These are phyloP conservation scores for Cotesia chilonis DNA, from an alignment of 1,140 invertebrate species.

Conservation along the genomic window DNA sequence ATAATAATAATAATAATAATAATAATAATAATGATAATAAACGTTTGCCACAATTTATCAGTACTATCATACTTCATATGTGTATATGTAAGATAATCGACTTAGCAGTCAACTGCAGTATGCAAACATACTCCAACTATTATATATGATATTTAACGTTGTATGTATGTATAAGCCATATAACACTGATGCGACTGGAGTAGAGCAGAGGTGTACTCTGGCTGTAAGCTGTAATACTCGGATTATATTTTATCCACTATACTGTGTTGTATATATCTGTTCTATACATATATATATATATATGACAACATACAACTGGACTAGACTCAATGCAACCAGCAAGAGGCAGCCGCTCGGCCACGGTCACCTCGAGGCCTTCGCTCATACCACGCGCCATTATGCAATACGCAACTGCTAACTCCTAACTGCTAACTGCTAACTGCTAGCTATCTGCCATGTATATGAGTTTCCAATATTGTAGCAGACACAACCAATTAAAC, in stretches of 20 bases:
- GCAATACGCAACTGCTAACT: conserved; percentile 32
- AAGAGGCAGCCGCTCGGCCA: conserved; percentile 51
- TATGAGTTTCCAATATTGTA: conserved; percentile 21
- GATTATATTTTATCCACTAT: conserved; percentile 11
- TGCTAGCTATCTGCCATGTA: not conserved
- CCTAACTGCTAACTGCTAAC: not conserved
- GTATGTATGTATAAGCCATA: not conserved
- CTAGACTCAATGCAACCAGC: conserved; percentile 31
- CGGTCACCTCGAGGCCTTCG: conserved; percentile 60
- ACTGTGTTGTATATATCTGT: not conserved
- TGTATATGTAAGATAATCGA: not conserved
- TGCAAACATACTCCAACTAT: not conserved
- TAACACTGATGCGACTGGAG: not conserved
- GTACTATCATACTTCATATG: not conserved
- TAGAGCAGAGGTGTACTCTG: not conserved
- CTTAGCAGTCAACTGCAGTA: conserved; percentile 3
- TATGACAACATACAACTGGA: conserved; percentile 7
- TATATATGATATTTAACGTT: not conserved
- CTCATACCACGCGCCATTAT: conserved; percentile 44
- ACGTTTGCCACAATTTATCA: no score
- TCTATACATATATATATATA: not conserved
- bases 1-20: no score
- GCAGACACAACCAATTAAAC: not conserved
- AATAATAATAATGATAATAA: no score
- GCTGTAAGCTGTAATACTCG: conserved; percentile 8